Base-by-base conservation (phyloP, 2,113 vertebrate species). In the Bubo blakistoni region DNA sequence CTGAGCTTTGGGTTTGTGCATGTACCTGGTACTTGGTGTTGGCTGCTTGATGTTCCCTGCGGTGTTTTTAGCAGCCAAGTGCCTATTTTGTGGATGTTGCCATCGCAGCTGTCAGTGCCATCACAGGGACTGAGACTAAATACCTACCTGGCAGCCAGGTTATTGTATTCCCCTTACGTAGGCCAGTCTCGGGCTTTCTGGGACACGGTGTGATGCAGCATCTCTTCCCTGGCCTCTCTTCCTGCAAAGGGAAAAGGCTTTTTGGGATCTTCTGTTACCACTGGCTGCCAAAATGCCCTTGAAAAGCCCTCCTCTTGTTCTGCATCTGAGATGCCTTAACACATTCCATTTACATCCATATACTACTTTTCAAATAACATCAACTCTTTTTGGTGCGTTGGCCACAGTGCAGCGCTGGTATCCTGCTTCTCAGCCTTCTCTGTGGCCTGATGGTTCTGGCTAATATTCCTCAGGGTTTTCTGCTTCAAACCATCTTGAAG, bases 81-180 rank as follows among this genome's bases (percentile, higher is more conserved):
- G 38, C 22, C 29, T 77, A 9, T 26, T 42, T 67, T 62, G 32
- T 52, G 69, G 26, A 10, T 57, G 7, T 36, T 72, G 38, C 34
- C 32, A 8, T 19, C 2, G 3, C 7, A 3, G 8, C 36, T 55
- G 27, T 16, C 20, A 17, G 38, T 67, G 62, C 29, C 27, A 6
- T 58, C 4, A 4, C 25, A 10, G 38, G 15, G 25, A 55, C 6
- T 0, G 1, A 36, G 46, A 21, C 26, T 69, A 13, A 20, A 74
- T 13, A 49, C 25, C 30, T 13, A 2, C 27, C 46, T 66, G 46
- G 22, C 26, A 36, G 57, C 55, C 8, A 12, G 20, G 10, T 40
- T 78, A 18, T 21, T 2, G 4, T 59, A 19, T 52, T 83, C 16
- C 52, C 16, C 20, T 57, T 46, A 34, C 9, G 7, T 7, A 54